Evolutionary conservation across 2,113 vertebrate genomes (phyloP), one percentile per base, ranked within the genome.

Genomic region (Burhinus oedicnemus): DNA sequence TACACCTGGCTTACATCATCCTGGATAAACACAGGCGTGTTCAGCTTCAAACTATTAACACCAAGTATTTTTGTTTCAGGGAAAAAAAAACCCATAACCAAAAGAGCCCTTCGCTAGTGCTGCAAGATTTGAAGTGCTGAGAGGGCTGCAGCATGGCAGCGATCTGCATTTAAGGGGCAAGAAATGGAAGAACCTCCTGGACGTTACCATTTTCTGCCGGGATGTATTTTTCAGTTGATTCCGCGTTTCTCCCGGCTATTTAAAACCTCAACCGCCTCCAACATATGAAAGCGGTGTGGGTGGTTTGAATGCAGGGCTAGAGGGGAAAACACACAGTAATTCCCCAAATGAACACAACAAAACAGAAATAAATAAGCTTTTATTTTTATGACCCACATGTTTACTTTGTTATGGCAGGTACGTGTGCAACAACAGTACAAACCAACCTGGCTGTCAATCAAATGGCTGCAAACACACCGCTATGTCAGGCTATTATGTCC

Each of bases 201-300:
- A 71, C 5, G 8, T 70, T 29, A 49, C 52, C 44, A 10, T 27
- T 27, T 62, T 27, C 81, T 45, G 55, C 72, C 20, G 4, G 30
- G 52, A 47, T 2, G 0, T 5, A 3, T 11, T 54, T 60, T 44
- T 32, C 66, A 51, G 27, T 36, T 57, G 76, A 76, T 74, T 60
- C 89, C 62, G 62, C 26, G 3, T 81, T 71, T 85, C 89, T 75
- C 81, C 38, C 8, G 3, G 57, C 89, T 93, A 61, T 87, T 95
- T 97, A 87, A 96, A 96, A 93, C 29, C 81, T 42, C 70, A 82
- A 68, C 69, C 36, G 13, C 54, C 65, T 90, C 88, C 94, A 78
- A 10, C n/a, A 42, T 47, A 66, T 51, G 77, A 52, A 77, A 85
- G 61, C 21, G 15, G 87, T 1, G 80, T 61, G 71, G 94, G 51